Conservation (phyloP, 2,113 vertebrate genomes). For the Cololabis saira region DNA sequence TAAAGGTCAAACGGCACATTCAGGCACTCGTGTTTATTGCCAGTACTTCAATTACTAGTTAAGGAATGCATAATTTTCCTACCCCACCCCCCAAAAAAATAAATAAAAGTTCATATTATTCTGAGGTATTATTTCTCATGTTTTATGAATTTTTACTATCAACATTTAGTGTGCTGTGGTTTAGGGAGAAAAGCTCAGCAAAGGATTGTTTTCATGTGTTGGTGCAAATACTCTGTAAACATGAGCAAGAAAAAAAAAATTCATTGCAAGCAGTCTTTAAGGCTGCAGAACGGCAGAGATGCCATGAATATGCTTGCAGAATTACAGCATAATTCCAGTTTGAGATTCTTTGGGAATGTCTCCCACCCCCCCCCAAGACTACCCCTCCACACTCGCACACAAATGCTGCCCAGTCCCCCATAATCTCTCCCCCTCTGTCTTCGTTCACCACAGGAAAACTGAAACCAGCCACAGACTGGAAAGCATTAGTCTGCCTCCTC, state of each 20-base stretch:
- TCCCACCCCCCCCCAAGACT: constrained; percentile 18
- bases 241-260: not conserved
- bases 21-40: too few species aligned
- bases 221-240: too few species aligned
- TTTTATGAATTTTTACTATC: too few species aligned
- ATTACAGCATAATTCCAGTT: constrained; percentile 30
- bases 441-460: constrained; percentile 69
- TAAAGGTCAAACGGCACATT: too few species aligned
- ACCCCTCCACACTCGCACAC: constrained; percentile 14
- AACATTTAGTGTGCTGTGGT: too few species aligned
- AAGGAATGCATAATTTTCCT: too few species aligned
- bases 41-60: too few species aligned
- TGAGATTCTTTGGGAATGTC: constrained; percentile 49
- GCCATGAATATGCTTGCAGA: constrained; percentile 25
- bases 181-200: too few species aligned
- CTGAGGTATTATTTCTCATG: too few species aligned
- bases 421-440: constrained; percentile 31
- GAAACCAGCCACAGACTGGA: constrained; percentile 77
- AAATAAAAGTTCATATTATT: too few species aligned
- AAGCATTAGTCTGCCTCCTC: constrained; percentile 64
- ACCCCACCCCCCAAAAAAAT: too few species aligned
- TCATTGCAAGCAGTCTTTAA: not conserved
- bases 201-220: too few species aligned
- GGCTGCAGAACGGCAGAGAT: constrained; percentile 1
- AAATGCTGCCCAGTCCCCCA: constrained; percentile 32